Evolutionary conservation across 2,797 vertebrate species (phyloP), one percentile per base, ranked within the genome.

Genomic region (Sebastolobus alascanus): DNA sequence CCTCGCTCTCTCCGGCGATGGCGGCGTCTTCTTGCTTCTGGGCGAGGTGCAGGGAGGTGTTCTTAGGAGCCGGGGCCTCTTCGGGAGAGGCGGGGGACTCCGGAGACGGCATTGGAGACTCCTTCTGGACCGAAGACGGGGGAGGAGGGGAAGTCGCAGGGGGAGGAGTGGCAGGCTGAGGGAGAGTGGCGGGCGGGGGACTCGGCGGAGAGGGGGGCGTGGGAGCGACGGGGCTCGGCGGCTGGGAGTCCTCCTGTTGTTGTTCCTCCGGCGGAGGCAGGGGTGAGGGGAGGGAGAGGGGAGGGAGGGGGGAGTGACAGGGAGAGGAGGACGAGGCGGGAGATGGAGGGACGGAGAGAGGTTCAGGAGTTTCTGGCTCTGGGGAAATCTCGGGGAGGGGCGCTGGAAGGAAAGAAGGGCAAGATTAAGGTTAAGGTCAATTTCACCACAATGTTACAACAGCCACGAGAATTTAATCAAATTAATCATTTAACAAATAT

Each of bases 21-120:
- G 97, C 98, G 0, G 97, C 97, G 0, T 96, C 96, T 43, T 96
- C 97, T 89, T 98, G 97, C 84, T 97, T 97, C 95, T 97, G 96
- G 63, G 98, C 98, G 33, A 98, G 93, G 85, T 98, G 97, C 83
- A 99, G 94, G 1, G 97, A 96, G 29, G 95, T 93, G 87, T 95
- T 94, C 82, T 97, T 96, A 1, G 97, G 93, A 1, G 96, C 92
- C 0, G 96, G 95, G 0, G 92, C 94, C 80, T 98, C 97, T 11
- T 97, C 97, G 0, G 96, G 95, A 40, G 96, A 97, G 27, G 95
- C 93, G 0, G 96, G 96, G 18, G 97, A 96, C 68, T 94, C 94
- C 0, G 95, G 94, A 5, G 94, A 94, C 0, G 92, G 92, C n/a
- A 82, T 73, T 9, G 94, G 94, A 70, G 92, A 93, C 76, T 94